These are phyloP conservation scores for Garrulus glandarius DNA, from an alignment of 2,797 vertebrate species.

Conservation along the genomic window DNA sequence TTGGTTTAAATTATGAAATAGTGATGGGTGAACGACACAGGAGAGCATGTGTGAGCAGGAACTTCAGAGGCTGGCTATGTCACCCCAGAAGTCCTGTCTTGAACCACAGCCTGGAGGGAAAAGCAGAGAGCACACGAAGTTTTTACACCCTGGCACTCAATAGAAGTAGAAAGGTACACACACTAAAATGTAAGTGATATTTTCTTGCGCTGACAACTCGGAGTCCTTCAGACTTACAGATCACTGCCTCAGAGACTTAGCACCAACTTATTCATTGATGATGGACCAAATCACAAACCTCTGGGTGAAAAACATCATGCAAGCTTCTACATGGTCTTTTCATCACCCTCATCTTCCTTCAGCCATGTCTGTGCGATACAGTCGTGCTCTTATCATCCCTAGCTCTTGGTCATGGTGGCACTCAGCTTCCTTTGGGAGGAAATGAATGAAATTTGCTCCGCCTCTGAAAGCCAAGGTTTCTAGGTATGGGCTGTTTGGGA, in stretches of 20 bases:
- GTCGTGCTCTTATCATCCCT: fast-evolving
- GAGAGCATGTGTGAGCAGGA: fast-evolving
- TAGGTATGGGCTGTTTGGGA: neutral
- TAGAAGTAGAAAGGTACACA: neutral
- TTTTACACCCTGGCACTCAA: neutral
- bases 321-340: neutral
- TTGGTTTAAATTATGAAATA: neutral
- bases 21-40: neutral
- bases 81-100: neutral
- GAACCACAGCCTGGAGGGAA: neutral
- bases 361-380: fast-evolving
- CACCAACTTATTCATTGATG: neutral
- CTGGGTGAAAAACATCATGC: neutral
- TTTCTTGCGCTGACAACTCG: neutral
- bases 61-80: neutral
- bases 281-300: neutral
- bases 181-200: neutral
- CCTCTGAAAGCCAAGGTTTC: neutral
- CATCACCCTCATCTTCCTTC: neutral
- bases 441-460: neutral
- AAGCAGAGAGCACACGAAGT: neutral
- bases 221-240: neutral
- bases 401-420: neutral
- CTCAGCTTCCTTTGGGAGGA: neutral
- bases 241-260: neutral